phyloP scores from a whole-genome alignment of 2,888 invertebrate genomes.

The Cheiracanthium punctorium region DNA sequence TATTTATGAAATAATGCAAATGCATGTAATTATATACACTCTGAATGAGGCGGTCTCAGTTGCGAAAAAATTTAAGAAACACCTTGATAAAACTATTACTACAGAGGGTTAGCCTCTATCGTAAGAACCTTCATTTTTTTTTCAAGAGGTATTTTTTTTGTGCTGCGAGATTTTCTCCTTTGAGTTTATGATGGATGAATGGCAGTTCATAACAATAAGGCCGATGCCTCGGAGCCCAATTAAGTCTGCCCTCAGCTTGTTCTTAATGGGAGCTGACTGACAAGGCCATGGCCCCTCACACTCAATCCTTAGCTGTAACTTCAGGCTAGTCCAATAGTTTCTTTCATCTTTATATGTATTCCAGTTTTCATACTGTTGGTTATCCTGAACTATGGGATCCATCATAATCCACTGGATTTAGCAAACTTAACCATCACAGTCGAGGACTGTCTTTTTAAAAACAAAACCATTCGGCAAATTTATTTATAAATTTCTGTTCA shows the following conservation, averaged over 20 bases:
- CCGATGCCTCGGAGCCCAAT: slow-evolving; percentile 54
- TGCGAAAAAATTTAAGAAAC: no score
- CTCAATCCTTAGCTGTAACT: slow-evolving; percentile 26
- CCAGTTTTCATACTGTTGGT: neutral
- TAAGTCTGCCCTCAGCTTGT: slow-evolving; percentile 25
- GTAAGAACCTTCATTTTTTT: neutral
- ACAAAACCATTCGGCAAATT: no score
- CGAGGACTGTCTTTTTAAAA: no score
- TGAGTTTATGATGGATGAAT: slow-evolving; percentile 46
- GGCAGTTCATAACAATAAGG: slow-evolving; percentile 45
- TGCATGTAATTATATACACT: no score
- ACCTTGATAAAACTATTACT: no score
- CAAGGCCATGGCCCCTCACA: slow-evolving; percentile 45
- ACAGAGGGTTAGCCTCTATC: no score
- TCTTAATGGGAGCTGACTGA: slow-evolving; percentile 56
- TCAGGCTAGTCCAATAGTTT: slow-evolving; percentile 4
- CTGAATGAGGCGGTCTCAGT: no score
- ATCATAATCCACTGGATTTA: no score
- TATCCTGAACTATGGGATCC: neutral
- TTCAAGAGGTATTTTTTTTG: slow-evolving; percentile 1
- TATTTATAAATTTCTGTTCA: no score
- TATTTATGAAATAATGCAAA: no score
- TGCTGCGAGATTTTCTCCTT: slow-evolving; percentile 32
- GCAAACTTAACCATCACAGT: no score
- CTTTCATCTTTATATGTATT: slow-evolving; percentile 6